Base-by-base conservation (phyloP, 2,888 invertebrate species). In the Rhaphigaster nebulosa region DNA sequence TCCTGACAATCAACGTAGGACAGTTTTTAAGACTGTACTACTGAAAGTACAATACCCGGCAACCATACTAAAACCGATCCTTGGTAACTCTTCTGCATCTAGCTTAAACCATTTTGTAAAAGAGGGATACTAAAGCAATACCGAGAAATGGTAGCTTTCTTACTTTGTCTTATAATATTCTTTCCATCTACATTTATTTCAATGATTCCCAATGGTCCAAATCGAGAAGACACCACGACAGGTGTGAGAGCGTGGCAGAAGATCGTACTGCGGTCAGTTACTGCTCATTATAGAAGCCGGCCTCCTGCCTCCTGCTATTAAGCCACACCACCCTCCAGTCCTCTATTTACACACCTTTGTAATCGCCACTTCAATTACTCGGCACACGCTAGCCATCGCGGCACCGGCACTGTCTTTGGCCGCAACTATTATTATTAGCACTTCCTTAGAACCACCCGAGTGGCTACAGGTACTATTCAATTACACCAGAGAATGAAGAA, bases 371-470 rank as follows among this genome's bases (percentile, higher is more conserved):
- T 41, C 41, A 80, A 80, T 80, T 80, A 80, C 80, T 10, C 38
- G 41, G 80, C 80, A 80, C 80, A 80, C 80, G 80, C 80, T 80
- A 41, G 23, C 41, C 38, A 29, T 60, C 60, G 60, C 60, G 60
- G 60, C 41, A 2, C 18, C 23, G 41, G 13, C 41, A 20, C 41
- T 41, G 80, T 80, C 80, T 41, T 13, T 26, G 23, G 8, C 26
- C 41, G 26, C 26, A 80, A 80, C 26, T 41, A 80, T 45, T 26
- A 18, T 80, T 80, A 80, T 41, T 80, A 80, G 41, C 80, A 80
- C 41, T 23, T 80, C 80, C 80, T 80, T 65, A 65, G 29, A 12
- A 15, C 10, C 29, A n/a, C n/a, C n/a, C n/a, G 26, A n/a, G 60
- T 26, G 4, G 56, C 5, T 56, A 5, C 23, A 5, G 18, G 52